A percentile compares a stretch with the other conserved stretches of the same genome.
These are phyloP conservation scores for Drosophila erecta DNA, from an alignment of 1,140 invertebrate species.

Conservation along the genomic window DNA sequence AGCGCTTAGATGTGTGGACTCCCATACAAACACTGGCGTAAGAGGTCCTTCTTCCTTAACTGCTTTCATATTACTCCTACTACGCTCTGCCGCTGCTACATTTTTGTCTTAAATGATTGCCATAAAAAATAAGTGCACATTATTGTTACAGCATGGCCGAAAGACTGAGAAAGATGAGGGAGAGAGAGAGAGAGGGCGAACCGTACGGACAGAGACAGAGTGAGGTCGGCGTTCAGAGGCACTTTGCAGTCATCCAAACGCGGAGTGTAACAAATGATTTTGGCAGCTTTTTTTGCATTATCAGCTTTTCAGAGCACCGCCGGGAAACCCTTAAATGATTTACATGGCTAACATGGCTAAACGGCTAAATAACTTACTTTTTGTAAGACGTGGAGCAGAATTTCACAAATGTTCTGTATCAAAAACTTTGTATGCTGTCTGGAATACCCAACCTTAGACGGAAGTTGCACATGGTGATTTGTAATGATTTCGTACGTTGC, in stretches of 20 bases:
- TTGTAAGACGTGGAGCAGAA: no score
- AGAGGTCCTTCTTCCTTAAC: constrained; percentile 22
- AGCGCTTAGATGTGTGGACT: constrained; percentile 15
- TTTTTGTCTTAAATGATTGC: constrained; percentile 82
- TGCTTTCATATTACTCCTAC: constrained; percentile 71
- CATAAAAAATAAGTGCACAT: constrained; percentile 82
- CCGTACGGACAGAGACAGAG: constrained; percentile 4
- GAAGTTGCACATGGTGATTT: no score
- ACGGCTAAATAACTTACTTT: background rate
- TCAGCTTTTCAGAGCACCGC: constrained; percentile 63
- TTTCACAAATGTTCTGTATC: no score
- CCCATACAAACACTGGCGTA: constrained; percentile 51
- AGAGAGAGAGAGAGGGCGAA: background rate
- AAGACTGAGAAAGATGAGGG: background rate
- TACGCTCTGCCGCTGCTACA: constrained; percentile 66
- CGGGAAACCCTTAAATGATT: constrained; percentile 75
- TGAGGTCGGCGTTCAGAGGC: constrained; percentile 31
- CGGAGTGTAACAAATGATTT: constrained; percentile 82
- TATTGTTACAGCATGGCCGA: constrained; percentile 65
- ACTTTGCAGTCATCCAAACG: constrained; percentile 81
- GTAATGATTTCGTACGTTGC: no score
- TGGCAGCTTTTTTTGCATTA: constrained; percentile 79
- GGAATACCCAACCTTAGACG: no score
- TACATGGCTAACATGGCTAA: constrained; percentile 59
- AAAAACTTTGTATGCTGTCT: no score